Percentiles rank a stretch among this genome's conserved stretches.
These are phyloP conservation scores for Rhabdomys dilectus DNA, from an alignment of 2,113 vertebrate genomes.

Conservation along the genomic window DNA sequence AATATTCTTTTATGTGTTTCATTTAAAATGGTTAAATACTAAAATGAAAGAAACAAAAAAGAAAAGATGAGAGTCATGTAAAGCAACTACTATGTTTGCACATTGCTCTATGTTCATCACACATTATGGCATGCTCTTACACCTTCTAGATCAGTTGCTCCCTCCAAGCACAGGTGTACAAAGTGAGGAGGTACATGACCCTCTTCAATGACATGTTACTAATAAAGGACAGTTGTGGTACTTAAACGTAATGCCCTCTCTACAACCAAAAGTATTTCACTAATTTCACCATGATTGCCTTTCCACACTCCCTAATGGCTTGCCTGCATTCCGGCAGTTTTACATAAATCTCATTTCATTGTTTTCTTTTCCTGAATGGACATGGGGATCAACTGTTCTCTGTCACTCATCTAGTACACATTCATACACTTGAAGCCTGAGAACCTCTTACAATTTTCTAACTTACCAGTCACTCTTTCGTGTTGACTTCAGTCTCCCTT, in stretches of 20 bases:
- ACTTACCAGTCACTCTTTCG: conserved; percentile 54
- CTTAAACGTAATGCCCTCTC: neutral
- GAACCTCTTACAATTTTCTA: conserved; percentile 56
- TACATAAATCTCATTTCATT: conserved; percentile 43
- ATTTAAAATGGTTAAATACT: conserved; percentile 27
- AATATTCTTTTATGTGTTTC: neutral
- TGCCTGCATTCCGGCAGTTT: conserved; percentile 39
- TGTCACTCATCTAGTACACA: conserved; percentile 59
- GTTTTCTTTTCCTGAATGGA: conserved; percentile 63
- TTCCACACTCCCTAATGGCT: neutral
- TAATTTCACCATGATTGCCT: neutral
- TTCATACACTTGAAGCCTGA: conserved; percentile 59
- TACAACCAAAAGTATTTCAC: neutral
- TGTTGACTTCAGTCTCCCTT: neutral
- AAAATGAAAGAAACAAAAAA: neutral
- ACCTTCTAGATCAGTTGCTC: neutral
- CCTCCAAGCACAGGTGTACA: neutral
- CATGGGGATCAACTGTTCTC: conserved; percentile 48
- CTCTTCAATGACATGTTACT: neutral
- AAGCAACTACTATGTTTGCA: neutral
- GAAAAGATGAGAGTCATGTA: neutral
- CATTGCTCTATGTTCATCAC: neutral
- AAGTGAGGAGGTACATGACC: neutral
- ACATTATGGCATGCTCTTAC: neutral
- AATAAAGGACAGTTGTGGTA: neutral